Percentiles rank a stretch among this genome's conserved stretches.
Conservation (phyloP, 2,888 invertebrate genomes). For the Synanthedon myopaeformis region DNA sequence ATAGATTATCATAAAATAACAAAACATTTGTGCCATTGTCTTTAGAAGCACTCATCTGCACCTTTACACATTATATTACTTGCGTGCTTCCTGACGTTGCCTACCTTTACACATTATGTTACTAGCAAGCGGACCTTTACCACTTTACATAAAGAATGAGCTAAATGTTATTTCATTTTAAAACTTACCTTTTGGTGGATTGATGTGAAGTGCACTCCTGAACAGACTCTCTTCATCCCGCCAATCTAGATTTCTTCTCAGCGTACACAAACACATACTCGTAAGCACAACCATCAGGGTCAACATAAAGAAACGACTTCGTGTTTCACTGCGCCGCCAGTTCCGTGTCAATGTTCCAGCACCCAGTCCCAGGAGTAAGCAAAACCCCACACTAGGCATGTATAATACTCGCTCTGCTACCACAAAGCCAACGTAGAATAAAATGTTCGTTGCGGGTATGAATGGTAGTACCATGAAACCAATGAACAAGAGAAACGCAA, state of each 20-base stretch:
- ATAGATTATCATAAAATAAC: no score
- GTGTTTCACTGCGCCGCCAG: conserved; percentile 52
- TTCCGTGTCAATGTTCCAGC: conserved; percentile 57
- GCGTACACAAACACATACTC: conserved; percentile 80
- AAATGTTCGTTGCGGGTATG: conserved; percentile 94
- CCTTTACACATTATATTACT: no score
- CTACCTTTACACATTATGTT: no score
- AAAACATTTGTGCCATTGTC: no score
- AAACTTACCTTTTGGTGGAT: conserved; percentile 95
- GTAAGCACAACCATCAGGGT: conserved; percentile 72
- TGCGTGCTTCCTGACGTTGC: neutral
- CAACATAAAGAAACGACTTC: conserved; percentile 52
- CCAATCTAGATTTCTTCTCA: conserved; percentile 91
- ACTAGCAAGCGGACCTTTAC: neutral
- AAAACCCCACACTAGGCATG: conserved; percentile 95
- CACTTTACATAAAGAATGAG: neutral
- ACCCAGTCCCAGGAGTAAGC: conserved; percentile 86
- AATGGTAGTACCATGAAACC: conserved; percentile 91
- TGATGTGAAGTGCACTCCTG: conserved; percentile 88
- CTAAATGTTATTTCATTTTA: conserved; percentile 1
- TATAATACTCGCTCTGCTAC: conserved; percentile 96
- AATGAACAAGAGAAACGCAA: conserved; percentile 71
- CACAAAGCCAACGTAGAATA: conserved; percentile 98
- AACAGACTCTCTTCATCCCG: conserved; percentile 92
- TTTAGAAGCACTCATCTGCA: no score